Base-by-base conservation (phyloP, 2,797 vertebrate species). In the Paramormyrops hopkinsi region DNA sequence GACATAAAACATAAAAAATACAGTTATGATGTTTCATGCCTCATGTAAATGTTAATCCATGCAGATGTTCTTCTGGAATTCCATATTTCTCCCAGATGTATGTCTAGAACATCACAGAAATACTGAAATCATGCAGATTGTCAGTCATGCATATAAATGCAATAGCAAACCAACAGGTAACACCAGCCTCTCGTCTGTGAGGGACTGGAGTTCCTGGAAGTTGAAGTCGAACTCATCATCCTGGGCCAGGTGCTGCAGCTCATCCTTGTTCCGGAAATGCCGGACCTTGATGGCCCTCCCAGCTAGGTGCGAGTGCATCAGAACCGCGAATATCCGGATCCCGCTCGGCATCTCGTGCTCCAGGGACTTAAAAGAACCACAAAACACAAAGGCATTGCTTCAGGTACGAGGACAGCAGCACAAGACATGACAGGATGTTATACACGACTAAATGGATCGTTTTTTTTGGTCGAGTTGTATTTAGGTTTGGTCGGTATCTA, bases 181-280 rank as follows among this genome's bases (percentile, higher is more conserved):
- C 91, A 98, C 95, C 2, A 93, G 94, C 90, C 95, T 95, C 93
- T 98, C 97, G 90, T 97, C 95, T 88, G 94, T 93, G 86, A 97
- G 93, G 79, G 97, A 96, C 90, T 97, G 96, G 91, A 97, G 97
- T 91, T 97, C 97, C 93, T 98, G 97, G 93, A 97, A 98, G 94
- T 98, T 97, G 94, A 98, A 98, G 94, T 98, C 97, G 90, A 96
- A 98, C 82, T 95, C 95, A 0, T 97, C 94, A 0, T 97, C 97
- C 6, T 96, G 96, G 86, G 96, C 96, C 22, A 97, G 95, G 0
- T 95, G 92, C 90, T 94, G 93, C 92, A 97, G 95, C 91, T 98
- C 97, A 65, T 95, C 88, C 41, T 96, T 94, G 0, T 96, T 94
- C 82, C 91, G 96, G 92, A 97, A 97, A 90, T 98, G 97, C 25